Conservation (phyloP, 2,797 vertebrate genomes). For the Trachops cirrhosus region DNA sequence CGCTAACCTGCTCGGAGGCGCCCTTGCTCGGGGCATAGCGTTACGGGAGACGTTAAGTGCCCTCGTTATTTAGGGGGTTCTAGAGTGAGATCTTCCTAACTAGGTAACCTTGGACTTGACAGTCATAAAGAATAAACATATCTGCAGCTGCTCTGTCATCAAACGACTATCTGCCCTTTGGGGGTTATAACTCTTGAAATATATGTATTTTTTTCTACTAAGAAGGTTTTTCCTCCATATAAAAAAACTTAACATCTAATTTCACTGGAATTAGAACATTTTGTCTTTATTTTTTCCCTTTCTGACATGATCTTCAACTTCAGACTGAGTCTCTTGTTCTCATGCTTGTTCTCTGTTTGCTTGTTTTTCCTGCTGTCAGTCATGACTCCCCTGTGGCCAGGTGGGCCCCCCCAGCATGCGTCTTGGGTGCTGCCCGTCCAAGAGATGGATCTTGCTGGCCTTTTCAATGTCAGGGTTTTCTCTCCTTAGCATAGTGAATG, state of each 20-base stretch:
- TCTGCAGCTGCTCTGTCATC: not conserved
- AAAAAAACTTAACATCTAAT: not conserved
- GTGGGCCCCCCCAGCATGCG: rapidly evolving
- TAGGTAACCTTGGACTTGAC: not conserved
- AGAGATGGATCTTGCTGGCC: not conserved
- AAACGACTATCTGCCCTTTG: not conserved
- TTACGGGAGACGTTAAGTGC: not conserved
- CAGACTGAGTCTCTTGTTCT: not conserved
- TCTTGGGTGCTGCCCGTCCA: not conserved
- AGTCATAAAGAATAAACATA: not conserved
- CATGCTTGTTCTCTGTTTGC: no score
- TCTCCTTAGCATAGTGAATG: not conserved
- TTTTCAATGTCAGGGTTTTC: not conserved
- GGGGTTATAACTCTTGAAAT: not conserved
- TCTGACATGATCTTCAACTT: not conserved
- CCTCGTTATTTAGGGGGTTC: not conserved
- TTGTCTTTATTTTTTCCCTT: not conserved
- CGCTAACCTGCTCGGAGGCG: not conserved
- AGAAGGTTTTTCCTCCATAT: not conserved
- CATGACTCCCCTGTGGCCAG: not conserved
- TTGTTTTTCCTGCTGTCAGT: not conserved
- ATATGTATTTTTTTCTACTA: not conserved
- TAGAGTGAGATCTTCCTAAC: not conserved
- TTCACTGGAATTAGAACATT: not conserved
- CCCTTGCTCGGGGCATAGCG: not conserved